Conservation (phyloP, 2,888 invertebrate species). For the Sphecodes monilicornis region DNA sequence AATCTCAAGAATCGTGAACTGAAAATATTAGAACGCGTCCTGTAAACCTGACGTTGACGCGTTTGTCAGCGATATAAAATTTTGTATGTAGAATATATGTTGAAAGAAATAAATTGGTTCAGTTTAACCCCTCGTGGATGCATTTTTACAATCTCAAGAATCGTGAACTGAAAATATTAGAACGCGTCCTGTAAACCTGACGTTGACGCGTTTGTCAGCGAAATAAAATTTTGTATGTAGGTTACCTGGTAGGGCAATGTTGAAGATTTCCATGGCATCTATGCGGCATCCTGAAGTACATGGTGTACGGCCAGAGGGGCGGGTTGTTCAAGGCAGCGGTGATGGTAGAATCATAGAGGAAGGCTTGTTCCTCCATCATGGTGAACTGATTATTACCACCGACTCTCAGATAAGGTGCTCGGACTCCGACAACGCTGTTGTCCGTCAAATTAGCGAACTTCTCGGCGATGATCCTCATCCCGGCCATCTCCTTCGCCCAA, state of each 20-base stretch:
- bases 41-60: no score
- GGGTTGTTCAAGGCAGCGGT: conserved; percentile 96
- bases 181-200: no score
- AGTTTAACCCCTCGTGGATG: no score
- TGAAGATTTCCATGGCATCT: conserved; percentile 96
- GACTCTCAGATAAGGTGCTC: conserved; percentile 95
- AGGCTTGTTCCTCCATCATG: conserved; percentile 98
- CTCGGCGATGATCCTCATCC: conserved; percentile 95
- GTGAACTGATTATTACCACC: conserved; percentile 98
- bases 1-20: no score
- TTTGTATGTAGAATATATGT: no score
- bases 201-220: no score
- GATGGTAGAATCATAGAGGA: conserved; percentile 97
- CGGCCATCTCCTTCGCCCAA: conserved; percentile 98
- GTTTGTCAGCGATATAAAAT: no score
- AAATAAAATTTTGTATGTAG: no score
- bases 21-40: no score
- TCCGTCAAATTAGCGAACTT: conserved; percentile 96
- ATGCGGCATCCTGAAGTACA: conserved; percentile 98
- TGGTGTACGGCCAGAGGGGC: conserved; percentile 98
- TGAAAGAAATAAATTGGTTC: no score
- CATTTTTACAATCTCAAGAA: no score
- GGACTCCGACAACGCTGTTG: conserved; percentile 95
- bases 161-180: no score
- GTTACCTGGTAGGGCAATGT: conserved; percentile 92